phyloP scores from a whole-genome alignment of 2,797 vertebrate genomes.

The Notoglanidium macrostoma region DNA sequence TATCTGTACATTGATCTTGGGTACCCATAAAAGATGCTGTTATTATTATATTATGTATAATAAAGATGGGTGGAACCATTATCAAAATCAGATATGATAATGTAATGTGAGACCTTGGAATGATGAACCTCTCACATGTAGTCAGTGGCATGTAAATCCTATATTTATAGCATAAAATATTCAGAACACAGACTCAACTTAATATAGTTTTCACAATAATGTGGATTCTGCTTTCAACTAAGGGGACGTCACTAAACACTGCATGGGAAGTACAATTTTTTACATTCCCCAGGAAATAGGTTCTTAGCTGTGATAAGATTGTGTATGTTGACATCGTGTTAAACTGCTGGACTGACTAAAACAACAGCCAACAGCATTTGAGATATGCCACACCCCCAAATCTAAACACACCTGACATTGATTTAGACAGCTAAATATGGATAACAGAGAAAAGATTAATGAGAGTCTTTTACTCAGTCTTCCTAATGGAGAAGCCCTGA shows the following conservation, averaged over 20 bases:
- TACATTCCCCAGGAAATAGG: not conserved
- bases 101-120: not conserved
- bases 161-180: not conserved
- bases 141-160: not conserved
- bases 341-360: not conserved
- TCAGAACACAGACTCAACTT: not conserved
- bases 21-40: not conserved
- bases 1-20: slow-evolving; percentile 1
- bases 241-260: not conserved
- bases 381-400: not conserved
- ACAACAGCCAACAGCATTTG: not conserved
- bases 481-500: not conserved
- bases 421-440: not conserved
- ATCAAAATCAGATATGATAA: slow-evolving; percentile 9
- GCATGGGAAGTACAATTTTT: not conserved
- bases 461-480: not conserved
- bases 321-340: not conserved
- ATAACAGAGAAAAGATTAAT: not conserved
- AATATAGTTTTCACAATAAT: not conserved
- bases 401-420: not conserved
- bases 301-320: not conserved
- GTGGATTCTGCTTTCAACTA: not conserved
- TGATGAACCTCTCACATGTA: not conserved
- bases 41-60: slow-evolving; percentile 17
- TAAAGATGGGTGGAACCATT: not conserved